These are phyloP conservation scores for Choristoneura rosaceana DNA, from an alignment of 2,888 invertebrate genomes.

Conservation along the genomic window DNA sequence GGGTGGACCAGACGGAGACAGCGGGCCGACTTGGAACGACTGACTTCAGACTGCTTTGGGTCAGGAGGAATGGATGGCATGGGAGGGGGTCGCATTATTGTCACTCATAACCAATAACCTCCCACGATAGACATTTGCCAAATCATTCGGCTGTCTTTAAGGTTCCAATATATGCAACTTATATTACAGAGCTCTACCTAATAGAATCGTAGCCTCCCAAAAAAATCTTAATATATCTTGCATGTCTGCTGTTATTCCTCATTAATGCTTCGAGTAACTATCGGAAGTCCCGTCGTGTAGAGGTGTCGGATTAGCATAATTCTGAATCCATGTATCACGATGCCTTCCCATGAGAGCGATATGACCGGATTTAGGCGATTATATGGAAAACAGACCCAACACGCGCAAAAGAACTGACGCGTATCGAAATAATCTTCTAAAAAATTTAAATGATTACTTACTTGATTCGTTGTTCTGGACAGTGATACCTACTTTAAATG, in stretches of 20 bases:
- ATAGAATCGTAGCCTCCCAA: background rate
- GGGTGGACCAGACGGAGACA: no score
- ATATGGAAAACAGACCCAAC: conserved; percentile 26
- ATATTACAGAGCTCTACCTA: no score
- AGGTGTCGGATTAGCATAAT: conserved; percentile 48
- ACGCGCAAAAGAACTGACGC: conserved; percentile 21
- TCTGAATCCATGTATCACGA: conserved; percentile 57
- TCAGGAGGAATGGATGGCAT: no score
- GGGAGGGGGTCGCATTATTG: no score
- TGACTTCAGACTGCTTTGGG: no score
- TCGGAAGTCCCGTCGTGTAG: conserved; percentile 31
- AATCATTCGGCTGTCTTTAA: no score
- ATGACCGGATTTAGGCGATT: conserved; percentile 36
- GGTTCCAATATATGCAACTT: no score
- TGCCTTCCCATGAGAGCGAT: conserved; percentile 58
- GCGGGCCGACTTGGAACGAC: no score
- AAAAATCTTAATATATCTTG: background rate
- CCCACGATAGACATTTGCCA: no score
- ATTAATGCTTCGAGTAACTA: conserved; percentile 7
- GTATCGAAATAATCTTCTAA: background rate
- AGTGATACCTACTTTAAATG: background rate
- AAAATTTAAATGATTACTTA: background rate
- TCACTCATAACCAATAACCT: no score
- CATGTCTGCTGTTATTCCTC: background rate
- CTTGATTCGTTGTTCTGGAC: background rate